These are phyloP conservation scores for Coregonus ussuriensis DNA, from an alignment of 2,797 vertebrate species.

Conservation along the genomic window DNA sequence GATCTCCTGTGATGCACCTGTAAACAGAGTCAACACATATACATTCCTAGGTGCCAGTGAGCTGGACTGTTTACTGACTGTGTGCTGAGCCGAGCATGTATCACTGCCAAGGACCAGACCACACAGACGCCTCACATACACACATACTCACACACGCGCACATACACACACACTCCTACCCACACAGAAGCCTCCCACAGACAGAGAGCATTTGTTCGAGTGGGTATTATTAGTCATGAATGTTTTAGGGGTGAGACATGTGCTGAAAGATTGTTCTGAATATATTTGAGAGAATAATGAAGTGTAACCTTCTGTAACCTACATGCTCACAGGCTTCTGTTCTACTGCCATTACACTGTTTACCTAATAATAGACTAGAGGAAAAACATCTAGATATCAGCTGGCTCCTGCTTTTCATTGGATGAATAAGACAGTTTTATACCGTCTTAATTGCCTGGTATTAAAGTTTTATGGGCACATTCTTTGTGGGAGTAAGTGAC, in stretches of 20 bases:
- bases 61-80: slow-evolving; percentile 47
- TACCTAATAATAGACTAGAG: too few species aligned
- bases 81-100: slow-evolving; percentile 19
- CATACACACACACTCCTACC: too few species aligned
- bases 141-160: neutral
- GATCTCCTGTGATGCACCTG: neutral
- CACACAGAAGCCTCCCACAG: neutral
- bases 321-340: neutral
- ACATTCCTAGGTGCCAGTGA: slow-evolving; percentile 33
- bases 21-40: slow-evolving; percentile 29
- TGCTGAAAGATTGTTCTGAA: neutral
- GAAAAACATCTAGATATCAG: too few species aligned
- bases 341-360: neutral
- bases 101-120: slow-evolving; percentile 13
- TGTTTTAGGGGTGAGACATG: slow-evolving; percentile 3
- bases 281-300: slow-evolving; percentile 9
- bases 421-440: neutral
- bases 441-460: neutral
- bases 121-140: neutral
- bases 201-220: slow-evolving; percentile 3
- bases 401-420: neutral
- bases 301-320: neutral
- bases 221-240: slow-evolving; percentile 13
- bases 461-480: neutral
- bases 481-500: neutral